Conservation (phyloP, 2,797 vertebrate genomes). For the Alcedo atthis region DNA sequence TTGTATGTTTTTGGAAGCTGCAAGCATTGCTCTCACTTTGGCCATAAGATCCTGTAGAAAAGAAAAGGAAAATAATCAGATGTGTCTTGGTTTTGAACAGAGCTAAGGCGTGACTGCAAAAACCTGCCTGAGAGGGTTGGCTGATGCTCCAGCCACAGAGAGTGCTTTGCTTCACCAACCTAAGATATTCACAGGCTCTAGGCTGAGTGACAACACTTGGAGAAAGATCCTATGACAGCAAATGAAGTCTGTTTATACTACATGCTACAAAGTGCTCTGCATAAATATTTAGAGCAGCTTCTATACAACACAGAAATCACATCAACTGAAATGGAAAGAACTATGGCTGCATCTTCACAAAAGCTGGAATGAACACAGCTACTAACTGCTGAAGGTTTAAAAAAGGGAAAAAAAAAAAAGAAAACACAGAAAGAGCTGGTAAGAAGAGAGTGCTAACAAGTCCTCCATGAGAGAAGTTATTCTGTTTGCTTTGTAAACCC, state of each 20-base stretch:
- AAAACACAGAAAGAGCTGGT: rapidly evolving
- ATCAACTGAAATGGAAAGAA: not conserved
- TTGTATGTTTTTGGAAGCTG: constrained; percentile 93
- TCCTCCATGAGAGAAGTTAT: not conserved
- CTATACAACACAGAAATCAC: not conserved
- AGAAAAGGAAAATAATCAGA: not conserved
- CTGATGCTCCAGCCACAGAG: not conserved
- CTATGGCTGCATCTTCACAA: not conserved
- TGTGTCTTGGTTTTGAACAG: not conserved
- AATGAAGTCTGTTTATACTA: not conserved
- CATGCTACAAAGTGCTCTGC: not conserved
- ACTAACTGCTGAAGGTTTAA: not conserved
- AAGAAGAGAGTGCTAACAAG: not conserved
- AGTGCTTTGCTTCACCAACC: not conserved
- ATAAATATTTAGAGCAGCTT: not conserved
- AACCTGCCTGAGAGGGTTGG: not conserved
- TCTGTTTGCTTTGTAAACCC: not conserved
- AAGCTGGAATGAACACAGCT: not conserved
- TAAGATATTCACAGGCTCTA: not conserved
- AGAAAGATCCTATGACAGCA: not conserved
- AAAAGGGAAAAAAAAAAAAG: not conserved
- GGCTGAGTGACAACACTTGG: not conserved
- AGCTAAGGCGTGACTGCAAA: not conserved
- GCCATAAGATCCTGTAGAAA: constrained; percentile 93
- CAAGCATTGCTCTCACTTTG: constrained; percentile 98